Conservation (phyloP, 2,797 vertebrate species). For the Cephalopachus bancanus region DNA sequence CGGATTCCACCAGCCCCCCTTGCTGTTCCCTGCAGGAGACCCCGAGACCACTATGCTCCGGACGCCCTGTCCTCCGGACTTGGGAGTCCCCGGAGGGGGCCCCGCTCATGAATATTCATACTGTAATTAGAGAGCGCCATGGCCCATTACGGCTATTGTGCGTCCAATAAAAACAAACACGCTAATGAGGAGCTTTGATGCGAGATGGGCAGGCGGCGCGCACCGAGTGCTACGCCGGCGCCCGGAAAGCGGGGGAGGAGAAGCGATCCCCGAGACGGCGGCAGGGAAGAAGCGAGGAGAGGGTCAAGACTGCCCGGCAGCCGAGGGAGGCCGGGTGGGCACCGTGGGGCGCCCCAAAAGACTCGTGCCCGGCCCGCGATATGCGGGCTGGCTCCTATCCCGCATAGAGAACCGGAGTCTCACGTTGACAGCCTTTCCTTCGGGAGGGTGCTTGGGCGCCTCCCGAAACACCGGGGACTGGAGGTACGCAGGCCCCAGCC, state of each 20-base stretch:
- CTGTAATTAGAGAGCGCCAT: conserved; percentile 79
- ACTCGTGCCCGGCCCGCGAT: background rate
- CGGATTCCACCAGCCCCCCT: too few species aligned
- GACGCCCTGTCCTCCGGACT: too few species aligned
- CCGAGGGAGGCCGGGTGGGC: too few species aligned
- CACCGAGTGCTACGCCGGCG: too few species aligned
- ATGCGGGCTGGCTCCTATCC: background rate
- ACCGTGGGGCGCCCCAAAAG: background rate
- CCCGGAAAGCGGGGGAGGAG: background rate
- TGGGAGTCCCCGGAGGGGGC: background rate
- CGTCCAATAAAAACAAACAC: conserved; percentile 85
- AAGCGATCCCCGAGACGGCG: too few species aligned
- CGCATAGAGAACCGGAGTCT: background rate
- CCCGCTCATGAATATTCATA: conserved; percentile 86
- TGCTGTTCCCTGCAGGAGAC: too few species aligned
- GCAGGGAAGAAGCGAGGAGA: too few species aligned
- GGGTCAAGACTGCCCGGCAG: background rate
- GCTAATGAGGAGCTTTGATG: conserved; percentile 83
- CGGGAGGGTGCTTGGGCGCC: too few species aligned
- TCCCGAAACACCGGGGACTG: background rate
- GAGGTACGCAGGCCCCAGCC: background rate
- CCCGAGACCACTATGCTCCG: too few species aligned
- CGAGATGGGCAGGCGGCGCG: background rate
- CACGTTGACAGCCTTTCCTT: background rate
- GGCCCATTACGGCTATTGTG: conserved; percentile 80